Base-by-base conservation (phyloP, 1,140 invertebrate species). In the Pseudomyrmex dendroicus region DNA sequence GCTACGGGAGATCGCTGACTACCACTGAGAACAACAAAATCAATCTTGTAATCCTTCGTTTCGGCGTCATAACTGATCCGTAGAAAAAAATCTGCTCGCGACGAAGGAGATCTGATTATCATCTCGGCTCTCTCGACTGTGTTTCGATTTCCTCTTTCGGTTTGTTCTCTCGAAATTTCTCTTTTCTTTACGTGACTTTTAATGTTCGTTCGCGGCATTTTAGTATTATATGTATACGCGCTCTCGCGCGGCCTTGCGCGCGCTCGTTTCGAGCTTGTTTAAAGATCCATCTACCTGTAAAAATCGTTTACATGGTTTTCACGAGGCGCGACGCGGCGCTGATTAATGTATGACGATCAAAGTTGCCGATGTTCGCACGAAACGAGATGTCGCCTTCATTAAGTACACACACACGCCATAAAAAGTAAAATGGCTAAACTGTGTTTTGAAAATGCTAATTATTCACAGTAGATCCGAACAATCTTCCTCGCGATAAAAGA, bases 1-100 rank as follows among this genome's bases (percentile, higher is more conserved):
- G 52, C 76, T 13, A 59, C 76, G 66, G 76, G 76, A 80, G 76
- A 59, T 48, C n/a, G 1, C 44, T 2, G 52, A 52, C 46, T 25
- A 59, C 66, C 54, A 70, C 44, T 70, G 66, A 12, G 54, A 70
- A 70, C 22, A 67, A 56, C 66, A 61, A 80, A 80, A 80, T 80
- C 76, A 80, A 80, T 80, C 66, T 80, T 72, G 22, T 61, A 48
- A 70, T 59, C n/a, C 76, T 80, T 59, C 44, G 52, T 48, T 35
- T 78, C 64, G 64, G 10, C 15, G 64, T 78, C 76, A 72, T 59
- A 72, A 80, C 66, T 80, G 66, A 59, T 25, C 12, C 46, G 20
- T 59, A 4, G 10, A 22, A 25, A 66, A 70, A 70, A 59, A 70
- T 80, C 66, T 17, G 66, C 44, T 80, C 20, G 66, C 76, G 54